Evolutionary conservation across 2,113 vertebrate species (phyloP).

Genomic region (Callospermophilus lateralis): DNA sequence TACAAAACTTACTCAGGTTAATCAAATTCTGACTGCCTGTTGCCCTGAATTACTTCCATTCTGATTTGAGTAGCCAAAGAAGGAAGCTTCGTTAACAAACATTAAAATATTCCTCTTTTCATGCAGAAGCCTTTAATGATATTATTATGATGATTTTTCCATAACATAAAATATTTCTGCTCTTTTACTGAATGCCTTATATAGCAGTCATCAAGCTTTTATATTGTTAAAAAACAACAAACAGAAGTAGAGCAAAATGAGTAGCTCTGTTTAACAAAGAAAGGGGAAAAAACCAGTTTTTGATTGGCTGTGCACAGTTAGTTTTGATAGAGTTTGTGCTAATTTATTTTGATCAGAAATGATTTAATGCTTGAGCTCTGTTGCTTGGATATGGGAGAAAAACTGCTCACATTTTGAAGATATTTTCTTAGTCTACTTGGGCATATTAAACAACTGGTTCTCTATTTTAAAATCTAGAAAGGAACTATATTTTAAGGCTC

Average conservation of each 20-base stretch:
- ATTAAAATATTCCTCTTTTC: not conserved
- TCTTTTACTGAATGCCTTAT: not conserved
- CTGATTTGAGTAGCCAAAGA: not conserved
- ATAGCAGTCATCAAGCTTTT: not conserved
- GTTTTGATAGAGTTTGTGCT: constrained; percentile 26
- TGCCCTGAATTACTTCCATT: not conserved
- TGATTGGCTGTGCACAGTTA: constrained; percentile 22
- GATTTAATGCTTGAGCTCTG: constrained; percentile 26
- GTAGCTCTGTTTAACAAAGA: constrained; percentile 50
- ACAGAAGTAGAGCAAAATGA: constrained; percentile 31
- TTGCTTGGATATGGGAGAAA: constrained; percentile 36
- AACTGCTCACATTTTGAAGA: constrained; percentile 35
- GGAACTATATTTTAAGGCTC: not conserved
- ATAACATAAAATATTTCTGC: not conserved
- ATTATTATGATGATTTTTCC: not conserved
- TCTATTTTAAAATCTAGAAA: constrained; percentile 31
- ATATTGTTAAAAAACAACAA: not conserved
- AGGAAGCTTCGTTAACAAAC: constrained; percentile 16
- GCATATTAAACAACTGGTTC: constrained; percentile 1
- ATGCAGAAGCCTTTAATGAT: not conserved
- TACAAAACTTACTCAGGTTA: not conserved
- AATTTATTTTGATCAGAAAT: constrained; percentile 69
- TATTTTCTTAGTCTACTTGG: constrained; percentile 41
- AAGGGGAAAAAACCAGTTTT: not conserved
- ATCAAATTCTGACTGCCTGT: not conserved